A percentile compares a stretch with the other conserved stretches of the same genome.
These are phyloP conservation scores for Sweltsa coloradensis DNA, from an alignment of 1,140 invertebrate species.

Conservation along the genomic window DNA sequence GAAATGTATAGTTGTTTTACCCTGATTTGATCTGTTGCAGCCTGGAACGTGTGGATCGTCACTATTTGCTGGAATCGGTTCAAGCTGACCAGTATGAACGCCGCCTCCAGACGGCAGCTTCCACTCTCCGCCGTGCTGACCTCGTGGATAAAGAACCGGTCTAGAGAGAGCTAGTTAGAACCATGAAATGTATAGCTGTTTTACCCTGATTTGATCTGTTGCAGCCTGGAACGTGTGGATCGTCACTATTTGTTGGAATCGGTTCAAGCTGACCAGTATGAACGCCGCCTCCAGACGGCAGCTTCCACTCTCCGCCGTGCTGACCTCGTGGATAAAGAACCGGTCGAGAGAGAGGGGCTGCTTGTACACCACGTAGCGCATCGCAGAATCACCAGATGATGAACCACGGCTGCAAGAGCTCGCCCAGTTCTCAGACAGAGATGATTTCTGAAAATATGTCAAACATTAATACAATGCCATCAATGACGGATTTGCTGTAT, in stretches of 20 bases:
- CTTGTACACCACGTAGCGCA: slow-evolving; percentile 47
- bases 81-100: slow-evolving; percentile 41
- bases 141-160: slow-evolving; percentile 52
- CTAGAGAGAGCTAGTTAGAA: slow-evolving; percentile 36
- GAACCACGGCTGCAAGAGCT: slow-evolving; percentile 30
- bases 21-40: slow-evolving; percentile 35
- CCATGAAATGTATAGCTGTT: background rate
- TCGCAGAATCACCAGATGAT: slow-evolving; percentile 22
- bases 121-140: slow-evolving; percentile 38
- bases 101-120: slow-evolving; percentile 37
- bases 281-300: slow-evolving; percentile 42
- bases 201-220: slow-evolving; percentile 39
- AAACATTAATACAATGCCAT: too few relatives aligned
- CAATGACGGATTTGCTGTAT: too few relatives aligned
- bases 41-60: slow-evolving; percentile 41
- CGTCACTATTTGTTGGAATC: slow-evolving; percentile 44
- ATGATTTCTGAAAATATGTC: slow-evolving; percentile 38
- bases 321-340: slow-evolving; percentile 52
- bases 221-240: slow-evolving; percentile 42
- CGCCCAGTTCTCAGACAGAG: slow-evolving; percentile 37
- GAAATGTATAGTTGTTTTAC: slow-evolving; percentile 27
- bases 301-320: slow-evolving; percentile 36
- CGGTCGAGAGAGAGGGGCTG: slow-evolving; percentile 54
- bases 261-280: slow-evolving; percentile 42
- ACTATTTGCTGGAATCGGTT: slow-evolving; percentile 45